These are phyloP conservation scores for Osmerus mordax DNA, from an alignment of 2,113 vertebrate genomes.

Conservation along the genomic window DNA sequence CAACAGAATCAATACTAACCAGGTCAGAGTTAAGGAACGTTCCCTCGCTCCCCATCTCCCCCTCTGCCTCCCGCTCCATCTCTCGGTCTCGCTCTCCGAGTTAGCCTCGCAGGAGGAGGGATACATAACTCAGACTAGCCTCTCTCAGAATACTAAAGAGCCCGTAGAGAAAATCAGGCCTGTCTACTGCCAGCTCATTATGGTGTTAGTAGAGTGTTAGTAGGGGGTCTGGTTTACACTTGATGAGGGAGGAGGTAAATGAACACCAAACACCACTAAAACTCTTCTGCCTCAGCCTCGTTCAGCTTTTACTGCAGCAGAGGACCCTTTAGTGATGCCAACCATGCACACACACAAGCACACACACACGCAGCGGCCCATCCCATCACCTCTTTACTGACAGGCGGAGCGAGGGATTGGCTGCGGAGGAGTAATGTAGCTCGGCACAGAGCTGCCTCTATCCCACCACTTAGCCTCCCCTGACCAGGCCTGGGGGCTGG, in stretches of 20 bases:
- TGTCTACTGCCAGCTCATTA: conserved; percentile 18
- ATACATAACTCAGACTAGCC: neutral
- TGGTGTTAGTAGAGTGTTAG: conserved; percentile 26
- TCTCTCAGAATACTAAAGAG: conserved; percentile 25
- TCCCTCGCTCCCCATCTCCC: conserved; percentile 15
- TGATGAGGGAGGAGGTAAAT: conserved; percentile 26
- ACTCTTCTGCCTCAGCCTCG: conserved; percentile 22
- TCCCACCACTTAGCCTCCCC: conserved; percentile 72
- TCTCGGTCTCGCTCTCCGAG: neutral
- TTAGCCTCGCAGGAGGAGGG: conserved; percentile 9
- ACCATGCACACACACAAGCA: neutral
- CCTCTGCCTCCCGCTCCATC: neutral
- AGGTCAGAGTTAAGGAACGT: conserved; percentile 55
- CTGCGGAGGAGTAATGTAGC: conserved; percentile 70
- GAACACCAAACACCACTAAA: conserved; percentile 18
- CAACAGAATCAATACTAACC: conserved; percentile 70
- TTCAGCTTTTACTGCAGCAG: neutral
- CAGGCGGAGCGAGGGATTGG: conserved; percentile 57
- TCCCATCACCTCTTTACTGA: conserved; percentile 61
- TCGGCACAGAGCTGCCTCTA: conserved; percentile 65
- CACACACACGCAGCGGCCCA: neutral
- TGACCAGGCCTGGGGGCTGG: conserved; percentile 35
- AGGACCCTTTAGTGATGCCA: neutral
- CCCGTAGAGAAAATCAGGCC: conserved; percentile 26
- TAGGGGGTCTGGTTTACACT: neutral